Conservation (phyloP, 2,797 vertebrate species). For the Trematomus bernacchii region DNA sequence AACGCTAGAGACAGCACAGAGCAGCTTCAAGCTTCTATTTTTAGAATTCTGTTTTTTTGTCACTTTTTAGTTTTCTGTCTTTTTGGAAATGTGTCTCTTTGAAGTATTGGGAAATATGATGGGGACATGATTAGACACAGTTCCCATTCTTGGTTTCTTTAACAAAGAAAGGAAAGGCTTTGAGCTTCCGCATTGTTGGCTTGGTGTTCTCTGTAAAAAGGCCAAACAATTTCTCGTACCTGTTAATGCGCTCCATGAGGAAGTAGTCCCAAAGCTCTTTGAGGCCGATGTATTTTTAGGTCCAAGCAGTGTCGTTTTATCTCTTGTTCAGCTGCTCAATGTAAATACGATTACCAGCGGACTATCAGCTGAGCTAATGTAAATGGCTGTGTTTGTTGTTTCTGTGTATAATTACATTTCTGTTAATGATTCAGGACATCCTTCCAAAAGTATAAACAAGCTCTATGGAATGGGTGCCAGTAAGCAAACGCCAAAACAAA, state of each 20-base stretch:
- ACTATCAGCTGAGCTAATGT: conserved; percentile 40
- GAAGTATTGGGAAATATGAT: conserved; percentile 12
- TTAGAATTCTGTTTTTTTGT: conserved; percentile 6
- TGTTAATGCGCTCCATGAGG: conserved; percentile 29
- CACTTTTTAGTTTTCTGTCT: conserved; percentile 4
- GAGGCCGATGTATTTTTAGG: conserved; percentile 56
- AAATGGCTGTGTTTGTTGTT: conserved; percentile 51
- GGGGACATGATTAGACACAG: background rate
- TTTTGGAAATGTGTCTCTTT: conserved; percentile 27
- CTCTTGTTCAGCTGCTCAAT: conserved; percentile 37
- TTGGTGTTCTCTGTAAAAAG: conserved; percentile 35
- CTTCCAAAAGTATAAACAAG: conserved; percentile 36
- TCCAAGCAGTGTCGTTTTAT: conserved; percentile 43
- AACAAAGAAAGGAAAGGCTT: conserved; percentile 39
- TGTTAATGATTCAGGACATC: conserved; percentile 34
- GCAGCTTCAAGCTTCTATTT: conserved; percentile 10
- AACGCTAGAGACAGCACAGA: conserved; percentile 24
- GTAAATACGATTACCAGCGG: conserved; percentile 57
- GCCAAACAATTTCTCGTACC: conserved; percentile 43
- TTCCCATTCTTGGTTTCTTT: conserved; percentile 19
- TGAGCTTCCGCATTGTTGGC: conserved; percentile 7
- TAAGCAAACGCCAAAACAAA: conserved; percentile 43
- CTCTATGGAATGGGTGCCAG: conserved; percentile 42
- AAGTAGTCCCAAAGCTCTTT: conserved; percentile 39
- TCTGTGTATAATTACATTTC: conserved; percentile 31